These are phyloP conservation scores for Gallinago undulata DNA, from an alignment of 2,113 vertebrate species.

Conservation along the genomic window DNA sequence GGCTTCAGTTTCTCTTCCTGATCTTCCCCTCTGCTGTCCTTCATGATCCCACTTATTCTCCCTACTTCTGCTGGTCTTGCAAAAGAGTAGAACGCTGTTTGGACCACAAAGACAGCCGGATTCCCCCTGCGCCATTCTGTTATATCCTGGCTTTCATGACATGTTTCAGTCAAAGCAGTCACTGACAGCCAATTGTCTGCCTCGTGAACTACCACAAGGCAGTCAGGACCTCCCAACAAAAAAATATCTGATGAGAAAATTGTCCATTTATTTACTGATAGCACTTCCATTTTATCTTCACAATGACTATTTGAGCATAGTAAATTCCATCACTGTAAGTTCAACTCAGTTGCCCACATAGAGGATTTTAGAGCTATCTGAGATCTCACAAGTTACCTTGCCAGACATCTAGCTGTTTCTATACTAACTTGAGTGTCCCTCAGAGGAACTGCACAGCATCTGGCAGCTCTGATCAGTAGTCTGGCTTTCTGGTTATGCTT, in stretches of 20 bases:
- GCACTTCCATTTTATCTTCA: background rate
- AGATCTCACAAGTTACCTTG: background rate
- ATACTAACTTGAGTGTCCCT: background rate
- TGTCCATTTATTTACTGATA: background rate
- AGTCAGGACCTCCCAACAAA: background rate
- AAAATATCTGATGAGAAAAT: background rate
- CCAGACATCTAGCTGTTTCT: background rate
- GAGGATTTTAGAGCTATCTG: background rate
- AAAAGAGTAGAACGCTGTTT: background rate
- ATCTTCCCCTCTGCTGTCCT: background rate
- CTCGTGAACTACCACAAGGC: background rate
- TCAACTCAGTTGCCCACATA: background rate
- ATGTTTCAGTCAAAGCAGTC: background rate
- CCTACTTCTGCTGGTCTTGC: background rate
- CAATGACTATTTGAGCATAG: background rate
- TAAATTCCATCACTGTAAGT: background rate
- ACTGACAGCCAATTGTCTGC: background rate
- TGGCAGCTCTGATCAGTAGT: background rate
- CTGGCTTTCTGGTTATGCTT: background rate
- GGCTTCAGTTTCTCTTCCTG: background rate
- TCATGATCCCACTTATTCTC: background rate
- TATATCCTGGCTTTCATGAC: background rate
- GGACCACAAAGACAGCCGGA: background rate
- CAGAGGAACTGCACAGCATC: background rate
- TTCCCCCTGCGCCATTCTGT: background rate